Base-by-base conservation (phyloP, 2,113 vertebrate genomes). In the Corvus cornix region DNA sequence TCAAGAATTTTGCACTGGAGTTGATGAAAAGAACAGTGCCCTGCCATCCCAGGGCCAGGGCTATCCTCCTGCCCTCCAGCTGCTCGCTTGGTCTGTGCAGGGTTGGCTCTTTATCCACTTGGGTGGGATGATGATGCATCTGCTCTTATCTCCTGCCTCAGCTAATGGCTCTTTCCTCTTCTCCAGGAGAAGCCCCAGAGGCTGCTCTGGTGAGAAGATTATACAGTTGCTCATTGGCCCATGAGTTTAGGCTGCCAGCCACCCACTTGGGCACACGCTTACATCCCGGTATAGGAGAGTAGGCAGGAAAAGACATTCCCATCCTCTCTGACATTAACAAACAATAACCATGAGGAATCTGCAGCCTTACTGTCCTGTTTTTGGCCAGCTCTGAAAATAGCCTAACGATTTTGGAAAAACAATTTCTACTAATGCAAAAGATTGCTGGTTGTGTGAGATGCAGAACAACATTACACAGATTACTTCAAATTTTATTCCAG, bases 401-500 rank as follows among this genome's bases (percentile, higher is more conserved):
- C 20, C 30, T 87, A 78, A 90, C 73, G 73, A 68, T 78, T 93
- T 74, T 60, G 35, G 52, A 78, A 78, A 88, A 90, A 56, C 49
- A 81, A 81, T 93, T 95, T 94, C 79, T 90, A 94, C 81, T 84
- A 92, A 60, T 33, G 51, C 31, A 68, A 93, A 78, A 72, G 81
- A 52, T 62, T 94, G 60, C 69, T 58, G 33, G 43, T 93, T 72
- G 24, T 53, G 48, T 51, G 75, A 94, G 33, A 48, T 35, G 58
- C 0, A 0, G 76, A 88, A 60, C 35, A 67, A 83, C 60, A 28
- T 87, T 68, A 84, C 30, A 87, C 7, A 74, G 73, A 87, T 66
- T 82, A 76, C 64, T 92, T 58, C n/a, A 60, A 82, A 89, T 94
- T 96, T 93, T 89, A 95, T 90, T 87, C 83, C 51, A 87, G 67